phyloP scores from a whole-genome alignment of 2,888 invertebrate genomes.

The Odontocerum albicorne region DNA sequence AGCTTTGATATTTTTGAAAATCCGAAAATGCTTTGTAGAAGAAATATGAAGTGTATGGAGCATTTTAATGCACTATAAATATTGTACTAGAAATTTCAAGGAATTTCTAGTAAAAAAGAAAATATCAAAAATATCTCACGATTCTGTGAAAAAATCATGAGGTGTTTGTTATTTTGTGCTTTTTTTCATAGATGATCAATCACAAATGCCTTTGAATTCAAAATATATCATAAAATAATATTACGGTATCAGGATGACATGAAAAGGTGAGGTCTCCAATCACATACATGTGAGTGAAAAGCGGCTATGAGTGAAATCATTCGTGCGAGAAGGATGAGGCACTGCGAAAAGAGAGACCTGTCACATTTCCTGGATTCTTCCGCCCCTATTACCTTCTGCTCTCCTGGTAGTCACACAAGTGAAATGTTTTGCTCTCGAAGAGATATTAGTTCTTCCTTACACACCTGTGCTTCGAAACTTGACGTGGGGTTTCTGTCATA shows the following conservation, averaged over 20 bases:
- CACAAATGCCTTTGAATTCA: too few relatives aligned
- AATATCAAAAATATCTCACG: too few relatives aligned
- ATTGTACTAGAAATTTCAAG: too few relatives aligned
- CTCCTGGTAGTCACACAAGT: constrained; percentile 15
- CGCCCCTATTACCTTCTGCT: constrained; percentile 12
- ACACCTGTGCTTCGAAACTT: constrained; percentile 15
- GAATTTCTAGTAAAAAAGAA: too few relatives aligned
- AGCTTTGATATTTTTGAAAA: too few relatives aligned
- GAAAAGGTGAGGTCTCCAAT: constrained; percentile 11
- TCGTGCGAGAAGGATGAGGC: neutral
- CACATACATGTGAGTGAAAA: constrained; percentile 5
- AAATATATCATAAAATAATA: constrained; percentile 2
- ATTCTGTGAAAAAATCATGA: too few relatives aligned
- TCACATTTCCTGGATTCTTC: constrained; percentile 20
- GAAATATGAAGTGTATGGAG: too few relatives aligned
- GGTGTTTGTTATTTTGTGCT: neutral
- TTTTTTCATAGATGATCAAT: neutral
- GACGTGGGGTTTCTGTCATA: constrained; percentile 17
- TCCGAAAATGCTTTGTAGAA: too few relatives aligned
- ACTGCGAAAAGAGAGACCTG: constrained; percentile 13
- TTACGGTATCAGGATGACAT: constrained; percentile 7
- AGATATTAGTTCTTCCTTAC: constrained; percentile 15
- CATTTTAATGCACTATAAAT: too few relatives aligned
- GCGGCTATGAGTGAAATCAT: neutral
- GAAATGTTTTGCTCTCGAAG: constrained; percentile 14